Evolutionary conservation across 2,113 vertebrate genomes (phyloP), one percentile per base, ranked within the genome.

Genomic region (Centropus bengalensis): DNA sequence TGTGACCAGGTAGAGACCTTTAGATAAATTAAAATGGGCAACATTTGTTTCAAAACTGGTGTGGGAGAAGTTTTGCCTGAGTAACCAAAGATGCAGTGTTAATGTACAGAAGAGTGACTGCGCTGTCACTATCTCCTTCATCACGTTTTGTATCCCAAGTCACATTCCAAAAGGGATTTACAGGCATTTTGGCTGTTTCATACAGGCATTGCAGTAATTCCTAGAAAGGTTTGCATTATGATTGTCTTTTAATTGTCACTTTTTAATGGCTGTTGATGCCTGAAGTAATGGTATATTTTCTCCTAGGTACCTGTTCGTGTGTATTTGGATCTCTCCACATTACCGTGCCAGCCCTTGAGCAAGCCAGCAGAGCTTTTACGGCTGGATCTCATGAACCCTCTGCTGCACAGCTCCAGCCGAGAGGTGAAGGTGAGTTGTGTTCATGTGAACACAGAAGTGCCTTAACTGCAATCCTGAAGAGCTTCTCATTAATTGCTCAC

Each of bases 261-360:
- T 55, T 12, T 21, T 12, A 75, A 28, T 44, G 44, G 71, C 30
- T 86, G 1, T 19, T 36, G 47, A 6, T 66, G 62, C 16, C 54
- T 85, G 23, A 91, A 40, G 21, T 40, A 63, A 3, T 26, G 23
- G 22, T 91, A 13, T 69, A 0, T 76, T 36, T 36, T 7, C 55
- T 71, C 88, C 33, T 47, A 99, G 99, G 99, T 99, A 8, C 99
- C 99, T 13, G 98, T 99, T 17, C 99, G 98, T 52, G 98, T 99
- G 38, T 99, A 99, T 97, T 94, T 99, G 98, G 99, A 99, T 96
- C 98, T 99, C 8, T 98, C 98, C 33, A 99, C 98, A 0, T 96
- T 99, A 93, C 98, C 98, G 3, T 99, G 98, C 85, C 47, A 95
- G 33, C 98, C 97, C 91, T 96, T 99, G 96, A 99, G 99, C 91